Conservation (phyloP, 2,888 invertebrate genomes). For the Brenthis hecate region DNA sequence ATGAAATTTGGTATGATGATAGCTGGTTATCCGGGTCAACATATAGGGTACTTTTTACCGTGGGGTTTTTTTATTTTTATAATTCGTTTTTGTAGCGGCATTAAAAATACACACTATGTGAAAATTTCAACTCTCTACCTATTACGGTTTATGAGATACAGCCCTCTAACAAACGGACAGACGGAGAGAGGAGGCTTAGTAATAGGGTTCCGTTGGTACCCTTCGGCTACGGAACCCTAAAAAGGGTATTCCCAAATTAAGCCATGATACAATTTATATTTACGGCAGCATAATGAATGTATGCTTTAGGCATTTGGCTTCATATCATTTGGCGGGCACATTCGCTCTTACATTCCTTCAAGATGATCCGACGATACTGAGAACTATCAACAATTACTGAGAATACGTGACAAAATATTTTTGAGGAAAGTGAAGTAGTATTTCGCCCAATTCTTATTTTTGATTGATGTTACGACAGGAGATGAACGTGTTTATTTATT, state of each 20-base stretch:
- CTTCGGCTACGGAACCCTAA: no score
- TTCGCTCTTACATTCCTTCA: constrained; percentile 21
- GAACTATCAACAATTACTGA: constrained; percentile 25
- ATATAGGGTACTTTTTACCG: no score
- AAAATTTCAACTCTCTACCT: no score
- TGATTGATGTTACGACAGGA: constrained; percentile 5
- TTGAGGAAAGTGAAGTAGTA: constrained; percentile 9
- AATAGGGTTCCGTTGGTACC: no score
- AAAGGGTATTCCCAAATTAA: not conserved
- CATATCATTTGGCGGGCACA: constrained; percentile 19
- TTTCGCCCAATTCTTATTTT: not conserved
- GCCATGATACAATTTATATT: not conserved
- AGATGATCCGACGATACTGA: constrained; percentile 21
- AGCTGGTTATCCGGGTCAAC: no score
- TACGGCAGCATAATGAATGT: not conserved
- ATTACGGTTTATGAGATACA: no score
- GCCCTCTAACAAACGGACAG: no score
- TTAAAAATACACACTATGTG: no score
- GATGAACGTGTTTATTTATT: constrained; percentile 3
- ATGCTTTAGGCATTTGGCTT: constrained; percentile 19
- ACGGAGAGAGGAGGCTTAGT: no score
- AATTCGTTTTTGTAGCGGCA: no score
- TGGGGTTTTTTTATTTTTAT: no score
- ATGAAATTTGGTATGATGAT: no score
- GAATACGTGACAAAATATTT: constrained; percentile 18